Percentiles rank a stretch among this genome's conserved stretches.
Evolutionary conservation across 2,113 vertebrate genomes (phyloP).

Genomic region (Heteronetta atricapilla): DNA sequence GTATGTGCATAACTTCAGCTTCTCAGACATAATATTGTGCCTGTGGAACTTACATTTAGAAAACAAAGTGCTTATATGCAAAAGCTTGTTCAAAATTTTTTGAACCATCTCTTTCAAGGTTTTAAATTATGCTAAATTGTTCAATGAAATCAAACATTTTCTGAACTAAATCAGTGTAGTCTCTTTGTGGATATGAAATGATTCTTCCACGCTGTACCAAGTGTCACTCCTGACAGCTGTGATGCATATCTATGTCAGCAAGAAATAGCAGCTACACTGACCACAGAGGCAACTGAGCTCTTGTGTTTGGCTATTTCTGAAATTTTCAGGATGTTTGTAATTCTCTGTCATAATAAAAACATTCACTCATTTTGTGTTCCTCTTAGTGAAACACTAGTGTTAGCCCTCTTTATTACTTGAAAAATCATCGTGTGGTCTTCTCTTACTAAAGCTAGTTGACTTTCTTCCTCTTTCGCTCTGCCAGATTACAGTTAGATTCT

Average conservation of each 20-base stretch:
- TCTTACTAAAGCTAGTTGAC: background rate
- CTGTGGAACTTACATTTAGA: background rate
- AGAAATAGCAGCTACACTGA: background rate
- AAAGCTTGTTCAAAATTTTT: background rate
- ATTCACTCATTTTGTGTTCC: background rate
- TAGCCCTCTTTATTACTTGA: background rate
- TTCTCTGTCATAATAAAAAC: background rate
- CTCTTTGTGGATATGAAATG: background rate
- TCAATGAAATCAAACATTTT: background rate
- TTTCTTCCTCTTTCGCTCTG: background rate
- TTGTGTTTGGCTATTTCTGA: background rate
- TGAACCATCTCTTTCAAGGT: background rate
- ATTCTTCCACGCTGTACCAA: background rate
- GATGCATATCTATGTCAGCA: background rate
- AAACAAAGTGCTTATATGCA: background rate
- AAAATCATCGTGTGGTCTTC: background rate
- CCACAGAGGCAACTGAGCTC: background rate
- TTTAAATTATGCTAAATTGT: background rate
- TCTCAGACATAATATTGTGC: background rate
- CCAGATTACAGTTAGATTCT: background rate
- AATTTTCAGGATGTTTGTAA: background rate
- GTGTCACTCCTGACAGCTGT: background rate
- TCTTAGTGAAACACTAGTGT: background rate
- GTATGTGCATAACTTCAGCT: background rate
- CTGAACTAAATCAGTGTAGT: background rate